Evolutionary conservation across 2,113 vertebrate genomes (phyloP).

Genomic region (Paramisgurnus dabryanus): DNA sequence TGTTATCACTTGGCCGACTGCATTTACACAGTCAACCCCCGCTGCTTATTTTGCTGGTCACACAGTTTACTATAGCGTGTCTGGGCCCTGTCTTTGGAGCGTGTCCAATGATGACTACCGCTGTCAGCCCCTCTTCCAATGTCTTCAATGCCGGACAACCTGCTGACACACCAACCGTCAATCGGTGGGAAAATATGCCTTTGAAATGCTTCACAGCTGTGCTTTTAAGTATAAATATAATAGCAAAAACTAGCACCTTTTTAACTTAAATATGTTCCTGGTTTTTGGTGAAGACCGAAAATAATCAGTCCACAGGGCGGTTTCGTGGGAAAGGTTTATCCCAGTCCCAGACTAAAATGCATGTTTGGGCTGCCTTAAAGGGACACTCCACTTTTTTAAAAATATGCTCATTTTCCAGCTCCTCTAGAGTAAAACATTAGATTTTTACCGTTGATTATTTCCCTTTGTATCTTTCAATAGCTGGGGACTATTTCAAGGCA

Average conservation of each 20-base stretch:
- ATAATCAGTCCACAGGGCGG: conserved; percentile 3
- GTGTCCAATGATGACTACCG: conserved; percentile 44
- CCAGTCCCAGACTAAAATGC: no score
- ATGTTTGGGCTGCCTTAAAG: no score
- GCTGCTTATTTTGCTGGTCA: conserved; percentile 66
- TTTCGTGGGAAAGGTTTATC: no score
- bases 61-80: conserved; percentile 58
- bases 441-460: no score
- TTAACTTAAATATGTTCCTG: background rate
- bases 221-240: background rate
- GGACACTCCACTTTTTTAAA: no score
- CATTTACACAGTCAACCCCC: conserved; percentile 59
- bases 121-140: conserved; percentile 42
- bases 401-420: no score
- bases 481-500: no score
- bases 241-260: background rate
- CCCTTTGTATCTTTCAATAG: no score
- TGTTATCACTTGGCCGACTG: conserved; percentile 58
- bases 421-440: no score
- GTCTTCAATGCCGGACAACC: conserved; percentile 37
- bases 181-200: conserved; percentile 46
- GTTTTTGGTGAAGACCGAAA: background rate
- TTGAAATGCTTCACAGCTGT: background rate
- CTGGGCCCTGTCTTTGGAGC: conserved; percentile 53
- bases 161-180: conserved; percentile 37